These are phyloP conservation scores for Festucalex cinctus DNA, from an alignment of 2,113 vertebrate genomes.

Conservation along the genomic window DNA sequence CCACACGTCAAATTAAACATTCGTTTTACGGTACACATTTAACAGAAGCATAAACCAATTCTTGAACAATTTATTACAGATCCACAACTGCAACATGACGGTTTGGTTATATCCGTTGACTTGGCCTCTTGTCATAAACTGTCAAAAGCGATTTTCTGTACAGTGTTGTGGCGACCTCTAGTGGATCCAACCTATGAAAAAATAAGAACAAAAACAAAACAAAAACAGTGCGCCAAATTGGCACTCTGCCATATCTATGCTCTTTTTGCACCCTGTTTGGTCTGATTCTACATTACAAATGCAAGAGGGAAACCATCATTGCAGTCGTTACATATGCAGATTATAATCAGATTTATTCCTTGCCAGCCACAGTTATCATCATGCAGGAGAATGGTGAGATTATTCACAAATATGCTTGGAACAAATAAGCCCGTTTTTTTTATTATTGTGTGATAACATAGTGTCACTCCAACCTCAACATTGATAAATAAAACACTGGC, in stretches of 20 bases:
- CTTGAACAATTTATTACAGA: conserved; percentile 72
- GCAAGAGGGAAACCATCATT: conserved; percentile 31
- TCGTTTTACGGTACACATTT: not conserved
- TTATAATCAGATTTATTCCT: conserved; percentile 43
- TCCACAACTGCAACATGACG: conserved; percentile 62
- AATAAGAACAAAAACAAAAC: conserved; percentile 9
- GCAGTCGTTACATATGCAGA: conserved; percentile 52
- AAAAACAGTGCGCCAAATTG: conserved; percentile 56
- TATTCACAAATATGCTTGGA: conserved; percentile 69
- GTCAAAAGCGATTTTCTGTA: conserved; percentile 51
- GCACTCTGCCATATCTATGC: conserved; percentile 24
- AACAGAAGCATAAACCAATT: conserved; percentile 34
- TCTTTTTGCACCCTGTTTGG: too few relatives aligned
- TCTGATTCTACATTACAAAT: conserved; percentile 48
- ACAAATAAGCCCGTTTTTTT: conserved; percentile 76
- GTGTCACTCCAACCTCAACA: conserved; percentile 71
- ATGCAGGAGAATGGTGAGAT: conserved; percentile 65
- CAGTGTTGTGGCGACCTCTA: conserved; percentile 65
- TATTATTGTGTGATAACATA: conserved; percentile 75
- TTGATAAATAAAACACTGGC: conserved; percentile 83
- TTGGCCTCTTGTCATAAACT: conserved; percentile 39
- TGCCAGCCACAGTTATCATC: conserved; percentile 40
- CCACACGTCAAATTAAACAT: not conserved
- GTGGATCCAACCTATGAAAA: conserved; percentile 59
- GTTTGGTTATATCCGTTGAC: conserved; percentile 52